These are phyloP conservation scores for Drosophila rubida DNA, from an alignment of 2,888 invertebrate genomes.

Conservation along the genomic window DNA sequence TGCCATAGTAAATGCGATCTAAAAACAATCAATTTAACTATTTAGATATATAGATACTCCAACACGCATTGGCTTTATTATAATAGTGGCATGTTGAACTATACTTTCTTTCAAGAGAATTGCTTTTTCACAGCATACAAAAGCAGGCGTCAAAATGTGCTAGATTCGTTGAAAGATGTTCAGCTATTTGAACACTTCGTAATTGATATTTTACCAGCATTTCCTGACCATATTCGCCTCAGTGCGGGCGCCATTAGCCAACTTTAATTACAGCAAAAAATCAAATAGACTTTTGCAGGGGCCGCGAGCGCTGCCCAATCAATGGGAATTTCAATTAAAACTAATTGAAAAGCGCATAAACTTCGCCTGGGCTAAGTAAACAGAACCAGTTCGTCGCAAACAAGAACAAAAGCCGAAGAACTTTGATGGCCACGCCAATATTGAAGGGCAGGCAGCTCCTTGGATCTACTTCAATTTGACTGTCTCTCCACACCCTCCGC, in stretches of 20 bases:
- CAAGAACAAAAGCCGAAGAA: slow-evolving; percentile 36
- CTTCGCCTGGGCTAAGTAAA: slow-evolving; percentile 62
- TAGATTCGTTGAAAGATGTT: no score
- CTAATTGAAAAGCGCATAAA: slow-evolving; percentile 74
- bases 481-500: neutral
- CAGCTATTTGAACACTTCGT: no score
- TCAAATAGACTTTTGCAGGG: slow-evolving; percentile 32
- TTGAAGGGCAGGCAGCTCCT: slow-evolving; percentile 40
- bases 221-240: neutral
- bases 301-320: slow-evolving; percentile 33
- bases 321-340: slow-evolving; percentile 76
- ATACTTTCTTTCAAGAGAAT: no score
- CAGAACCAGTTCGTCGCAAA: slow-evolving; percentile 45
- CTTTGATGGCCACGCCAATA: slow-evolving; percentile 57
- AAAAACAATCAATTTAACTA: no score
- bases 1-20: no score
- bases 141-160: no score
- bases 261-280: slow-evolving; percentile 51
- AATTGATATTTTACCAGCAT: no score
- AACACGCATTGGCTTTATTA: no score
- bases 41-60: no score
- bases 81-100: no score
- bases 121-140: no score
- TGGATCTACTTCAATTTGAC: slow-evolving; percentile 11
- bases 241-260: neutral